A percentile compares a stretch with the other conserved stretches of the same genome.
Conservation (phyloP, 2,797 vertebrate species). For the Esox lucius region DNA sequence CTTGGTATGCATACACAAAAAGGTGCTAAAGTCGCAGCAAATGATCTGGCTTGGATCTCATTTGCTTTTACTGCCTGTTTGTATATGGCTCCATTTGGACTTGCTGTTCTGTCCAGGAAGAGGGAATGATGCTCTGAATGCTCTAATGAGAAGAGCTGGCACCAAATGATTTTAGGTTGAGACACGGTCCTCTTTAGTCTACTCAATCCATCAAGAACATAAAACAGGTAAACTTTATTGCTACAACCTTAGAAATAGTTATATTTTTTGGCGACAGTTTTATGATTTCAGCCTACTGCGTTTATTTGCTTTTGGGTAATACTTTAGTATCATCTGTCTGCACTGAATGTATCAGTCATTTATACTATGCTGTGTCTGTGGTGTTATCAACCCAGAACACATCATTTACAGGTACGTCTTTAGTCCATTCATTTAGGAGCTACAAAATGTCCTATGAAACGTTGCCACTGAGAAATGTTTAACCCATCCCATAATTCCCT, state of each 20-base stretch:
- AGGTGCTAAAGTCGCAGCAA: slow-evolving; percentile 33
- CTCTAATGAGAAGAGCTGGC: neutral
- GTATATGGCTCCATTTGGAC: slow-evolving; percentile 38
- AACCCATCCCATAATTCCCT: neutral
- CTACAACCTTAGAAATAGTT: neutral
- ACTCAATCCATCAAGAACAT: neutral
- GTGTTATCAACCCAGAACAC: neutral
- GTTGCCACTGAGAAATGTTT: neutral
- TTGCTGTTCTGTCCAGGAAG: slow-evolving; percentile 24
- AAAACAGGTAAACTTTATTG: neutral
- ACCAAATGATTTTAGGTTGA: neutral
- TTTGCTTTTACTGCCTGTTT: slow-evolving; percentile 32
- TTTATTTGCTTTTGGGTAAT: neutral
- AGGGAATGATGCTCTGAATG: neutral
- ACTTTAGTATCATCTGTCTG: neutral
- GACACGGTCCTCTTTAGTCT: neutral
- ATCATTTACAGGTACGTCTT: slow-evolving; percentile 1
- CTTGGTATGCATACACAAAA: slow-evolving; percentile 22
- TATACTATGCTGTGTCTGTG: neutral
- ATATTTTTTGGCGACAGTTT: neutral
- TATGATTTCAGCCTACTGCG: neutral
- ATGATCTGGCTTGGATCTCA: slow-evolving; percentile 17
- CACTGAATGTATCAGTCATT: neutral
- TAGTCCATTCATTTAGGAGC: slow-evolving; percentile 5
- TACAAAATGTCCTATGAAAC: slow-evolving; percentile 3